A percentile compares a stretch with the other conserved stretches of the same genome.
phyloP scores from a whole-genome alignment of 2,113 vertebrate genomes.

The Theropithecus gelada region DNA sequence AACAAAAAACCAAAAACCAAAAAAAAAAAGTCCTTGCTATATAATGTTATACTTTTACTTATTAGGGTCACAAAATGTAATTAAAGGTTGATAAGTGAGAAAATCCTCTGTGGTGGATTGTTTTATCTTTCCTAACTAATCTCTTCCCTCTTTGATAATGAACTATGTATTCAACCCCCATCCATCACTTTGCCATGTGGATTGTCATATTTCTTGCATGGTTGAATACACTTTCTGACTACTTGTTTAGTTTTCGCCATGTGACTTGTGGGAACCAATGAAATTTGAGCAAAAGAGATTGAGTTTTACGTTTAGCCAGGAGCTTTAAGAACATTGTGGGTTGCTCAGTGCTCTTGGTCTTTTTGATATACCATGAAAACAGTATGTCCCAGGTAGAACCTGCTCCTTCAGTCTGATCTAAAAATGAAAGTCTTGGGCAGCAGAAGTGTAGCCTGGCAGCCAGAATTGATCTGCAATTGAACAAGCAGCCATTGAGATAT shows the following conservation, averaged over 20 bases:
- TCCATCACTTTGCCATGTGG: accelerated
- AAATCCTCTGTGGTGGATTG: neutral
- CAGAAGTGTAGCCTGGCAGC: neutral
- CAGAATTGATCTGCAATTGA: neutral
- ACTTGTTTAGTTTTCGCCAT: neutral
- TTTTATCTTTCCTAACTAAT: neutral
- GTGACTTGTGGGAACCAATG: neutral
- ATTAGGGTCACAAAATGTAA: neutral
- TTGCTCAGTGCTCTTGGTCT: neutral
- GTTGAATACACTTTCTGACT: neutral
- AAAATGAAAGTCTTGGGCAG: neutral
- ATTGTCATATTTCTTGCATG: neutral
- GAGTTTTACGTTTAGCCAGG: neutral
- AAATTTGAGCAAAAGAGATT: neutral
- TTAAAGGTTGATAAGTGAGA: neutral
- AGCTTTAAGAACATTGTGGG: neutral
- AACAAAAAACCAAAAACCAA: no score
- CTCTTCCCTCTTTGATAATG: neutral
- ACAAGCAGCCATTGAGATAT: neutral
- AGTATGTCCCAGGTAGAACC: neutral
- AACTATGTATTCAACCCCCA: accelerated
- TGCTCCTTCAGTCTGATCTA: neutral
- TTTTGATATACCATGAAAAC: neutral
- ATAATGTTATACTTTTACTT: neutral
- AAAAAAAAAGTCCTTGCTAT: neutral